Base-by-base conservation (phyloP, 2,113 vertebrate species). In the Melanerpes aurifrons region DNA sequence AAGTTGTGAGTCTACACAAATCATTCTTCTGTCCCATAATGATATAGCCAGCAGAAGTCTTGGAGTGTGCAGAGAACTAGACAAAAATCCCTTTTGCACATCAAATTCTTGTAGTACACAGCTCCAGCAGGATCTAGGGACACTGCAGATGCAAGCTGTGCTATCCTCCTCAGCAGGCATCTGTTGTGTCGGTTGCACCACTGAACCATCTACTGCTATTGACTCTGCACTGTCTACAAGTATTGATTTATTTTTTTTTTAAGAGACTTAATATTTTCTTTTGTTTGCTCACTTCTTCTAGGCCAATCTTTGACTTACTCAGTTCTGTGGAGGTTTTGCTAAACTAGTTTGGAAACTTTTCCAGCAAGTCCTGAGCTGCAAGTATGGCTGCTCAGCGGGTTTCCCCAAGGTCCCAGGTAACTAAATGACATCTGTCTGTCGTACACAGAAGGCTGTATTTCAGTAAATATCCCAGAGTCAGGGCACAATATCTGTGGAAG, bases 391-490 rank as follows among this genome's bases (percentile, higher is more conserved):
- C n/a, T 86, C n/a, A 57, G 89, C 64, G 58, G 47, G 4, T 32
- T 62, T 59, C 43, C 35, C 57, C 15, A 19, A 4, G 26, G 7
- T 8, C 35, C 16, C 18, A 10, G 4, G 18, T 35, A n/a, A 67
- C 10, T 54, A 31, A 50, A 3, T 24, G 31, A 3, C 35, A 76
- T 7, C 26, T 81, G 0, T 10, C 24, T 25, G 43, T 32, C 70
- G 5, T 35, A 1, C 14, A 7, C 6, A 5, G 6, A 7, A 48
- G 0, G 0, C 1, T 69, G 59, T 40, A 15, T 63, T 86, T 70
- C 20, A 40, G 32, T 50, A 67, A 63, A 43, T 25, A 47, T 14
- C 26, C 15, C 37, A 56, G 13, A 67, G 29, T 4, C 2, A 0
- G 50, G 50, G 9, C 59, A 4, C 8, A 15, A 0, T 35, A 14